Evolutionary conservation across 1,140 invertebrate species (phyloP).

Genomic region (Nilaparvata lugens): DNA sequence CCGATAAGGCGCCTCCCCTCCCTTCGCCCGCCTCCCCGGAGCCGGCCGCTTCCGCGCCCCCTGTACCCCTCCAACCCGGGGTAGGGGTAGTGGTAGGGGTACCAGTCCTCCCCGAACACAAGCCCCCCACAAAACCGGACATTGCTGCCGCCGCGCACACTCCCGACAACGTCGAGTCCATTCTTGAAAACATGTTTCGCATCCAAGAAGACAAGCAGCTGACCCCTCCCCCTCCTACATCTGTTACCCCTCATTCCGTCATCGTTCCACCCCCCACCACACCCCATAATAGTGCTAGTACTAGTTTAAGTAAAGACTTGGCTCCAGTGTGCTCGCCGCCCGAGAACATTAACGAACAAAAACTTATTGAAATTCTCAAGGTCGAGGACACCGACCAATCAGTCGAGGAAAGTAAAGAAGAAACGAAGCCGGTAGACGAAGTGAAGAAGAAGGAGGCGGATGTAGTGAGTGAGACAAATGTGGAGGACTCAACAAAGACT

Average conservation of each 20-base stretch:
- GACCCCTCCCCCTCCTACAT: background rate
- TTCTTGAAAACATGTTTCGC: slow-evolving; percentile 24
- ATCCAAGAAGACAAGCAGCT: slow-evolving; percentile 13
- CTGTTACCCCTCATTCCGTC: slow-evolving; percentile 9
- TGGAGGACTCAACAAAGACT: background rate
- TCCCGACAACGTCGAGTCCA: slow-evolving; percentile 22
- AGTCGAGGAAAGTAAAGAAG: slow-evolving; percentile 1
- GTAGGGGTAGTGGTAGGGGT: no score
- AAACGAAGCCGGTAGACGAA: background rate
- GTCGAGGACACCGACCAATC: background rate
- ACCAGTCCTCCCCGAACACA: no score
- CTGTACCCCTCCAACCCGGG: no score
- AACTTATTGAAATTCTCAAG: slow-evolving; percentile 7
- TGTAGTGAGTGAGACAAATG: background rate
- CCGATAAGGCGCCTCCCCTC: no score
- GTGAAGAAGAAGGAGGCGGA: background rate
- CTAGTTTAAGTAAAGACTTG: background rate
- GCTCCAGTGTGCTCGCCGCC: background rate
- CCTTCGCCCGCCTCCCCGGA: no score
- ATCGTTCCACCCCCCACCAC: slow-evolving; percentile 11
- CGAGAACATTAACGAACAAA: slow-evolving; percentile 18
- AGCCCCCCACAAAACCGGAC: no score
- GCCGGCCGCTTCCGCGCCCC: no score
- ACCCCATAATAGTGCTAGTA: no score
- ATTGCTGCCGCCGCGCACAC: background rate